Evolutionary conservation across 1,140 invertebrate species (phyloP).

Genomic region (Cardiocondyla obscurior): DNA sequence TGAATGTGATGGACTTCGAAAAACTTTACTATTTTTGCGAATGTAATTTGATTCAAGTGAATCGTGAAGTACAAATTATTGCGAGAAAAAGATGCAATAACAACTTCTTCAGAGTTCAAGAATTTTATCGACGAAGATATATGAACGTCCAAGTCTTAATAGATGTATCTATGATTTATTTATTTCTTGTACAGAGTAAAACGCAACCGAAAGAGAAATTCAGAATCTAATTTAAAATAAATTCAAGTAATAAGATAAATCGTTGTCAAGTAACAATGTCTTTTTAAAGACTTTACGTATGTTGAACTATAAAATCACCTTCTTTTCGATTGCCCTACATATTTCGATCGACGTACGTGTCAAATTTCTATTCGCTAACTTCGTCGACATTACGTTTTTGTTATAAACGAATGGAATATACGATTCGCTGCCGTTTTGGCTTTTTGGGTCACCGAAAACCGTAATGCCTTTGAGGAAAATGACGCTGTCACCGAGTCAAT

Average conservation of each 20-base stretch:
- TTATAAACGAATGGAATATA: neutral
- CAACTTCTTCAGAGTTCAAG: neutral
- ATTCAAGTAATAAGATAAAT: too few species aligned
- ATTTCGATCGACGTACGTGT: neutral
- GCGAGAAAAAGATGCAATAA: neutral
- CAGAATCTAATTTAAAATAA: too few species aligned
- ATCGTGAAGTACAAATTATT: neutral
- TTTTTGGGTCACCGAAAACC: neutral
- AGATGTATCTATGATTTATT: neutral
- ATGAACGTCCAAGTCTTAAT: neutral
- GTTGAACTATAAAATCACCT: too few species aligned
- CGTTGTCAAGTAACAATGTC: too few species aligned
- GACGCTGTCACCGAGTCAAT: neutral
- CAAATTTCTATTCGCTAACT: neutral
- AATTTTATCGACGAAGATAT: neutral
- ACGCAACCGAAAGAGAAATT: too few species aligned
- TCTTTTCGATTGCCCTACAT: neutral
- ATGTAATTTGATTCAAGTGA: neutral
- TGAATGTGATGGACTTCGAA: neutral
- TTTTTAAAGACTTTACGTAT: too few species aligned
- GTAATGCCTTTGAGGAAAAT: neutral
- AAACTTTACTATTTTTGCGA: neutral
- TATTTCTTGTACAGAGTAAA: neutral
- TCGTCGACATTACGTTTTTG: neutral
- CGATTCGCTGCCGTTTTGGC: neutral